Evolutionary conservation across 2,888 invertebrate species (phyloP), one percentile per base, ranked within the genome.

Genomic region (Sminthurinus aureus): DNA sequence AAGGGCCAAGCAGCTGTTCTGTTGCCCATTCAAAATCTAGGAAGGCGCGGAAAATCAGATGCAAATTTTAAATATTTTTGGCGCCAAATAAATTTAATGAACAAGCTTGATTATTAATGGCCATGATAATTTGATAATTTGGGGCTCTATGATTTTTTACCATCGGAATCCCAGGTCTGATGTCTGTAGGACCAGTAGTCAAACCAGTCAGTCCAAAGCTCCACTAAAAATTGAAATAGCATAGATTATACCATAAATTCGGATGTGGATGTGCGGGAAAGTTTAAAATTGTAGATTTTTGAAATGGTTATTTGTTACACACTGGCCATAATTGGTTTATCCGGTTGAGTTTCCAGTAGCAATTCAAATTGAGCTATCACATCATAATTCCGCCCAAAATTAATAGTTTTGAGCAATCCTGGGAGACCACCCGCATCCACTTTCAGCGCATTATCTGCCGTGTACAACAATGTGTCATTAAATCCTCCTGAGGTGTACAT

Each of bases 101-200:
- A 75, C 12, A 26, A n/a, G n/a, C n/a, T n/a, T n/a, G n/a, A n/a
- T n/a, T n/a, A n/a, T n/a, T 38, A 38, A 38, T 26, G 71, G 20
- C 12, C 11, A 6, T 38, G 38, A 38, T 4, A 24, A 20, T 24
- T 11, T n/a, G n/a, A n/a, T n/a, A n/a, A n/a, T n/a, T n/a, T n/a
- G n/a, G n/a, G n/a, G n/a, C n/a, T n/a, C n/a, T n/a, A n/a, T n/a
- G n/a, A n/a, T n/a, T n/a, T n/a, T n/a, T n/a, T 71, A 71, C 71
- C 13, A 24, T 71, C 71, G 3, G 71, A 20, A 18, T 20, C 12
- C 50, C 71, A 71, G 13, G 71, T 71, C 18, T 71, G 71, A 71
- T 85, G 85, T 12, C 82, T 58, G 85, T 91, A 91, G 1, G 90
- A 89, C 93, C 93, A 93, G 87, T 92, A 92, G 88, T 93, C 92